phyloP scores from a whole-genome alignment of 2,113 vertebrate genomes.

The Rhegmatorhina hoffmannsi region DNA sequence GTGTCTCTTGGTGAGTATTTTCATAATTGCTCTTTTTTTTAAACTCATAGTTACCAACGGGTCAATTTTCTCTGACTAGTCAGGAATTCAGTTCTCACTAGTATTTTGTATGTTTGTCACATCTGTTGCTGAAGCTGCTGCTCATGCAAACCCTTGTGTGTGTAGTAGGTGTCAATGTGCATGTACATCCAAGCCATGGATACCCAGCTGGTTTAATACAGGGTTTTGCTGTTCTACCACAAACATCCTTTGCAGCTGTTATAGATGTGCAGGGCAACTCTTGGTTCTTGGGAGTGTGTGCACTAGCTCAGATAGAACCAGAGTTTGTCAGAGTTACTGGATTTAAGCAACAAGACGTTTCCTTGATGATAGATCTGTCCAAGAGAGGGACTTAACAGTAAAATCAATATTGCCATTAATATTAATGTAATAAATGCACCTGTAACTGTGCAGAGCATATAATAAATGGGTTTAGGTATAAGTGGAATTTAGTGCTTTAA shows the following conservation, averaged over 20 bases:
- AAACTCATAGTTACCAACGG: neutral
- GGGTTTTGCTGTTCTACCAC: neutral
- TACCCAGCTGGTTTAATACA: neutral
- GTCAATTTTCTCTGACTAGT: neutral
- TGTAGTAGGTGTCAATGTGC: neutral
- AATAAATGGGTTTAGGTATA: neutral
- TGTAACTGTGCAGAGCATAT: neutral
- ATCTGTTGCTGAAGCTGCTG: neutral
- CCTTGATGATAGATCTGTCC: neutral
- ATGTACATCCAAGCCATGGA: neutral
- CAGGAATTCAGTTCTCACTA: neutral
- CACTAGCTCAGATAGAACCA: neutral
- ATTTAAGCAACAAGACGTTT: neutral
- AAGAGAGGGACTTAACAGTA: neutral
- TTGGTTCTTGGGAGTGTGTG: neutral
- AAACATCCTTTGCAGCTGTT: neutral
- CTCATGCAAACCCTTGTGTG: neutral
- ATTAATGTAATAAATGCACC: neutral
- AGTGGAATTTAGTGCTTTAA: neutral
- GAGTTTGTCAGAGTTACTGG: neutral
- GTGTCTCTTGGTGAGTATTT: neutral
- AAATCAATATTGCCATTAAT: neutral
- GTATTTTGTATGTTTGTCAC: neutral
- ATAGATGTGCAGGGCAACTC: fast-evolving
- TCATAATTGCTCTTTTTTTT: neutral